Conservation (phyloP, 2,797 vertebrate genomes). For the Linurgus olivaceus region DNA sequence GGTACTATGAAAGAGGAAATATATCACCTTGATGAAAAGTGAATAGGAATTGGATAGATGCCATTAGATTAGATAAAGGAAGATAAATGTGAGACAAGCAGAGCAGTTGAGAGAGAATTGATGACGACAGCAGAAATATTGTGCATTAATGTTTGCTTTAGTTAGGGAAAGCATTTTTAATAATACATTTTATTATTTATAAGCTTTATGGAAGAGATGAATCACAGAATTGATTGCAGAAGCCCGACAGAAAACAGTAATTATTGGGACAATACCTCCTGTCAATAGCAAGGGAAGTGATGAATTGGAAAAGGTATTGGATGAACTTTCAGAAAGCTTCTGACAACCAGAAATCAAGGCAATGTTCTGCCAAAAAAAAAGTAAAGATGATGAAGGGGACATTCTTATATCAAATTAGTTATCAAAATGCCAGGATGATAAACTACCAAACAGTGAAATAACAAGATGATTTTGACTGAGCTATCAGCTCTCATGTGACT, state of each 20-base stretch:
- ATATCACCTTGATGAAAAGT: constrained; percentile 16
- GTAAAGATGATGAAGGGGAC: background rate
- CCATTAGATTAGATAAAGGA: constrained; percentile 34
- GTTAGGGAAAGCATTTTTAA: constrained; percentile 32
- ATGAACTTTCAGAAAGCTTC: background rate
- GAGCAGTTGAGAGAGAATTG: background rate
- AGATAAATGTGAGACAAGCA: constrained; percentile 30
- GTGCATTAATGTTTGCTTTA: background rate
- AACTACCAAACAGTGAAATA: background rate
- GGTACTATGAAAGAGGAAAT: background rate
- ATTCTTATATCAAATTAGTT: background rate
- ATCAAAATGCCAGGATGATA: background rate
- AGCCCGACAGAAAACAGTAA: background rate
- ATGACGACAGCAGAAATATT: background rate
- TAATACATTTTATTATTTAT: background rate
- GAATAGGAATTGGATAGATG: constrained; percentile 20
- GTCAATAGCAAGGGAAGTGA: constrained; percentile 15
- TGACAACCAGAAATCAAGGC: constrained; percentile 6
- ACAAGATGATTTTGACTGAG: background rate
- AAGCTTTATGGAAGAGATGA: constrained; percentile 11
- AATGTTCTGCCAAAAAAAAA: background rate
- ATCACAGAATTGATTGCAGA: constrained; percentile 1
- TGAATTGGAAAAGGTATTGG: background rate
- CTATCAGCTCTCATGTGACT: background rate
- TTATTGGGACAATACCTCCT: background rate